phyloP scores from a whole-genome alignment of 2,113 vertebrate genomes.

The Dinomys branickii region DNA sequence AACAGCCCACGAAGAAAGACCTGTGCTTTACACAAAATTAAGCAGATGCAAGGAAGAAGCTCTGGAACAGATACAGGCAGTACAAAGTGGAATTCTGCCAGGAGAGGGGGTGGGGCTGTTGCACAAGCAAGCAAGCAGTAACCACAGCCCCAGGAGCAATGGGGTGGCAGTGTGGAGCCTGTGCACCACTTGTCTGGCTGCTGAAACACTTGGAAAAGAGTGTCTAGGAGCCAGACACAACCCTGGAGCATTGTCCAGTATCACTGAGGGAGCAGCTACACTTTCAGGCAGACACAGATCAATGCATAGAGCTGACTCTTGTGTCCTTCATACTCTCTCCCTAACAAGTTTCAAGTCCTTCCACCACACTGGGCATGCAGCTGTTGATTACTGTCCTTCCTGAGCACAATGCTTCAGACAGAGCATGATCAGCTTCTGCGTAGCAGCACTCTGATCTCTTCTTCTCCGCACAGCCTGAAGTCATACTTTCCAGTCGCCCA shows the following conservation, averaged over 20 bases:
- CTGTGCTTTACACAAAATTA: slow-evolving; percentile 68
- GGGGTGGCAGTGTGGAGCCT: not conserved
- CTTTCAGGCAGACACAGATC: not conserved
- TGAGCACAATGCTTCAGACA: not conserved
- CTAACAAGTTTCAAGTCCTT: not conserved
- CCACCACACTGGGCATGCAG: not conserved
- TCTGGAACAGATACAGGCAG: slow-evolving; percentile 46
- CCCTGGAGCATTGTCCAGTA: not conserved
- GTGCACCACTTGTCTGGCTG: not conserved
- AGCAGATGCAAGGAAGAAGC: slow-evolving; percentile 57
- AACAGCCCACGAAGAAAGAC: slow-evolving; percentile 63
- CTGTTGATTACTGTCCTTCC: not conserved
- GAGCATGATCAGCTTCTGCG: not conserved
- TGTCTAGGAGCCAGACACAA: not conserved
- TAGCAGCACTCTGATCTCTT: not conserved
- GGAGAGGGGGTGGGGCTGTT: not conserved
- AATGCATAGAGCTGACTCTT: not conserved
- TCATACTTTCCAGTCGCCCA: not conserved
- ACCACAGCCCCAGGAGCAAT: not conserved
- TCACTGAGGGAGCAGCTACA: not conserved
- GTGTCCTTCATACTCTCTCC: not conserved
- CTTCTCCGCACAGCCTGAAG: not conserved
- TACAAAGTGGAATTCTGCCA: not conserved
- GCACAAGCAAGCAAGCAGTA: not conserved
- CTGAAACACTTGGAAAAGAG: not conserved